Evolutionary conservation across 2,888 invertebrate species (phyloP).

Genomic region (Frankliniella intonsa): DNA sequence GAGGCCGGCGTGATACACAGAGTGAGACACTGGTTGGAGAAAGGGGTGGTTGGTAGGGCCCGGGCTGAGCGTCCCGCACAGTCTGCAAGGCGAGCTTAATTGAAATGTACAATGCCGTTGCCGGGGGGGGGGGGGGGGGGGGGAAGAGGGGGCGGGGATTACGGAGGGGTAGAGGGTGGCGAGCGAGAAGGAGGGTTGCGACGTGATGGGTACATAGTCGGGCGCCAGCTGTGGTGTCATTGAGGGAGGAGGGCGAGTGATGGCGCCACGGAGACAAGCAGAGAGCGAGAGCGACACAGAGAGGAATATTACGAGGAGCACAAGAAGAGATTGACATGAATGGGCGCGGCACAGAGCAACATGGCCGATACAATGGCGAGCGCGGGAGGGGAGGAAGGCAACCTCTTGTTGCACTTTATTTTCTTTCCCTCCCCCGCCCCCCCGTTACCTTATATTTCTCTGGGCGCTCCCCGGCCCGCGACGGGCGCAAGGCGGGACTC

Average conservation of each 20-base stretch:
- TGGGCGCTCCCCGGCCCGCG: neutral
- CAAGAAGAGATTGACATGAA: neutral
- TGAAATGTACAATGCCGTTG: constrained; percentile 1
- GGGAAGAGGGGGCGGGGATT: neutral
- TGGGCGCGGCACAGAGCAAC: neutral
- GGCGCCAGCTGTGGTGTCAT: neutral
- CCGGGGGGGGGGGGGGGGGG: neutral
- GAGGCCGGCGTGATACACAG: no score
- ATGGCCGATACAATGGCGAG: no score
- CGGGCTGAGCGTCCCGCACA: neutral
- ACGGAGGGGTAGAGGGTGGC: neutral
- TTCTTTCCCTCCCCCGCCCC: neutral
- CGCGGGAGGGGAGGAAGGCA: neutral
- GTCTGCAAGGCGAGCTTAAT: neutral
- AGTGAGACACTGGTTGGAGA: no score
- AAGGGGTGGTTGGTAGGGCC: no score
- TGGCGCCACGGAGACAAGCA: neutral
- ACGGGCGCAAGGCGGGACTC: neutral
- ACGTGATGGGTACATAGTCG: neutral
- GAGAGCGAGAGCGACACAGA: neutral
- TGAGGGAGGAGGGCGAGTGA: neutral
- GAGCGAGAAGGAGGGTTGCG: neutral
- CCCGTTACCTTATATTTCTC: neutral
- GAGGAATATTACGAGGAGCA: neutral
- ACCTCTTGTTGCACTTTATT: neutral